phyloP scores from a whole-genome alignment of 2,113 vertebrate species.

The Phaethon lepturus region DNA sequence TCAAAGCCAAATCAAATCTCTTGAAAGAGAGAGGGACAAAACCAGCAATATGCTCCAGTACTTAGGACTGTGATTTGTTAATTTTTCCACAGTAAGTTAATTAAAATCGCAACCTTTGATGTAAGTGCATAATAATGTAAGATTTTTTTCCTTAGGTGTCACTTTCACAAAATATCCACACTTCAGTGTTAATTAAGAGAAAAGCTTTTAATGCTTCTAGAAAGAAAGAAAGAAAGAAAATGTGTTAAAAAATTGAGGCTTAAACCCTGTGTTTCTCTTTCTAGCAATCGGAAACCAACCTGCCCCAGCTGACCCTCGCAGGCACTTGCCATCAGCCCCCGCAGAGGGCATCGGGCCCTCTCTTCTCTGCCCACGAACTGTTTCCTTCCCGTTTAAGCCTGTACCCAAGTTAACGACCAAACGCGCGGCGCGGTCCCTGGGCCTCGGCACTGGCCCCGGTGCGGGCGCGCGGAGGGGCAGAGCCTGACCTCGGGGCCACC shows the following conservation, averaged over 20 bases:
- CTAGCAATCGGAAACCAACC: background rate
- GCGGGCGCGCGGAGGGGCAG: background rate
- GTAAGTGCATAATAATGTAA: background rate
- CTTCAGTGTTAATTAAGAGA: background rate
- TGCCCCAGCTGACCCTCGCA: background rate
- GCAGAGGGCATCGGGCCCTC: background rate
- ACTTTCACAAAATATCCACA: background rate
- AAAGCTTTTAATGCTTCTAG: background rate
- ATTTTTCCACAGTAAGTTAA: background rate
- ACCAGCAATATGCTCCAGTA: background rate
- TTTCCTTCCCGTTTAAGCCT: background rate
- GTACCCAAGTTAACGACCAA: background rate
- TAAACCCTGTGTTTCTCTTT: background rate
- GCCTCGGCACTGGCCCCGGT: background rate
- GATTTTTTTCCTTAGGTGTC: background rate
- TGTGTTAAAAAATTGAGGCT: background rate
- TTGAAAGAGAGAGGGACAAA: background rate
- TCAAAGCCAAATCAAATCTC: background rate
- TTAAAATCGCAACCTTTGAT: background rate
- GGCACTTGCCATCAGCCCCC: background rate
- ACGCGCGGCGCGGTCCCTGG: background rate
- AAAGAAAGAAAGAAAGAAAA: background rate
- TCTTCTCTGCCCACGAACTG: background rate
- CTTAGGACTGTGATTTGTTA: background rate
- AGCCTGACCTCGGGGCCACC: background rate